phyloP scores from a whole-genome alignment of 2,888 invertebrate genomes.

The Heliconius sara region DNA sequence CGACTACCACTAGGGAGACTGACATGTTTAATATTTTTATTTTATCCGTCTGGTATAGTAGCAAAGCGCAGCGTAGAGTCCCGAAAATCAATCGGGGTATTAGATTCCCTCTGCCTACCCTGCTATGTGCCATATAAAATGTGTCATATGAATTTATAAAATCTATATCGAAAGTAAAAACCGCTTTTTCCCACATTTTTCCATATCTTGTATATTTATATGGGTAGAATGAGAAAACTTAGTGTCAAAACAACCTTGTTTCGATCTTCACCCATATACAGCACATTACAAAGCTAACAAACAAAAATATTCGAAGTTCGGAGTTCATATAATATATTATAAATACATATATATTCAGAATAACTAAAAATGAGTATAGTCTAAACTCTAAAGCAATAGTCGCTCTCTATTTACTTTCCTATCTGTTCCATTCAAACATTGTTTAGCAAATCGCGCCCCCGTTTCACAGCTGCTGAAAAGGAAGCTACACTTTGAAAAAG shows the following conservation, averaged over 20 bases:
- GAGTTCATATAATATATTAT: not conserved
- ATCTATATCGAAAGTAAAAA: no score
- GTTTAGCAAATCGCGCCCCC: slow-evolving; percentile 26
- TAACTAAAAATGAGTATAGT: not conserved
- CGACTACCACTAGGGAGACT: no score
- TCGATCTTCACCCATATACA: no score
- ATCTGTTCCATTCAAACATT: slow-evolving; percentile 29
- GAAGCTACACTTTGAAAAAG: slow-evolving; percentile 22
- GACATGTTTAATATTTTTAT: no score
- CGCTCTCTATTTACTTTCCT: slow-evolving; percentile 23
- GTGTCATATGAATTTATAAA: no score
- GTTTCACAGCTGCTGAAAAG: slow-evolving; percentile 26
- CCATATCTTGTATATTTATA: no score
- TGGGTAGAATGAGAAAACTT: not conserved
- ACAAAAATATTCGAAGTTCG: not conserved
- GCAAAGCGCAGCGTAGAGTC: no score
- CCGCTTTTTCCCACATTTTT: no score
- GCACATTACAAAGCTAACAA: not conserved
- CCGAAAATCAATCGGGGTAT: no score
- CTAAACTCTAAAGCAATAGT: slow-evolving; percentile 11
- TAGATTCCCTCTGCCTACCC: no score
- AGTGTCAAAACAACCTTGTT: not conserved
- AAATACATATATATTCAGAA: not conserved
- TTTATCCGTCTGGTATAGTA: no score
- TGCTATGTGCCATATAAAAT: no score